Percentiles rank a stretch among this genome's conserved stretches.
Conservation (phyloP, 53 echinoderm and acorn worm genomes). For the Apostichopus leukothele region DNA sequence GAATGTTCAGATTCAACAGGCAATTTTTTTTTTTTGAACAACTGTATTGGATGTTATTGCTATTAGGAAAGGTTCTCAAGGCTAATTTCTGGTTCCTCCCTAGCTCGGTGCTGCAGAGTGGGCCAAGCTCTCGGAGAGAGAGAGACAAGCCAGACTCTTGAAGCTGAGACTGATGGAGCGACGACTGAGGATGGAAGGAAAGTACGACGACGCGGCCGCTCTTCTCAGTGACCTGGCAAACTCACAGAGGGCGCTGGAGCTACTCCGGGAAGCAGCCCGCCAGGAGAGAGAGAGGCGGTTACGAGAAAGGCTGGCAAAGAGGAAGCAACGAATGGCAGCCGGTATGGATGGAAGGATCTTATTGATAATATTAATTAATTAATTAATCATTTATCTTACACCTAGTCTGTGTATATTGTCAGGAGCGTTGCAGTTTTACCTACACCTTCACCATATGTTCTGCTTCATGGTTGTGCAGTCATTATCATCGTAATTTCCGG, state of each 20-base stretch:
- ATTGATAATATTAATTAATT: too few species aligned
- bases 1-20: too few species aligned
- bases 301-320: slow-evolving; percentile 38
- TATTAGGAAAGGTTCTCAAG: too few species aligned
- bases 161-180: slow-evolving; percentile 82
- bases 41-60: too few species aligned
- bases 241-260: slow-evolving; percentile 47
- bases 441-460: too few species aligned
- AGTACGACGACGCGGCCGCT: slow-evolving; percentile 79
- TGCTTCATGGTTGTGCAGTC: too few species aligned
- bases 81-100: slow-evolving; percentile 9
- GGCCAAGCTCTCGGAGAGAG: slow-evolving; percentile 88
- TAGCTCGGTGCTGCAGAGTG: slow-evolving; percentile 87
- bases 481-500: too few species aligned
- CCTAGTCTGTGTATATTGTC: too few species aligned
- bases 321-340: slow-evolving; percentile 33
- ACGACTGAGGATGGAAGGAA: slow-evolving; percentile 74
- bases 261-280: slow-evolving; percentile 25
- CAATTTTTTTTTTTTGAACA: too few species aligned
- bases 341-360: background rate
- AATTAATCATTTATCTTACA: too few species aligned
- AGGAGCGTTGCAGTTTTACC: too few species aligned
- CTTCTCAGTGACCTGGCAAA: slow-evolving; percentile 50
- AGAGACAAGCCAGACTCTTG: slow-evolving; percentile 79
- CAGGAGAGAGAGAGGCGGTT: slow-evolving; percentile 35